Percentiles rank a stretch among this genome's conserved stretches.
phyloP scores from a whole-genome alignment of 1,140 invertebrate genomes.

The Palaemon carinicauda region DNA sequence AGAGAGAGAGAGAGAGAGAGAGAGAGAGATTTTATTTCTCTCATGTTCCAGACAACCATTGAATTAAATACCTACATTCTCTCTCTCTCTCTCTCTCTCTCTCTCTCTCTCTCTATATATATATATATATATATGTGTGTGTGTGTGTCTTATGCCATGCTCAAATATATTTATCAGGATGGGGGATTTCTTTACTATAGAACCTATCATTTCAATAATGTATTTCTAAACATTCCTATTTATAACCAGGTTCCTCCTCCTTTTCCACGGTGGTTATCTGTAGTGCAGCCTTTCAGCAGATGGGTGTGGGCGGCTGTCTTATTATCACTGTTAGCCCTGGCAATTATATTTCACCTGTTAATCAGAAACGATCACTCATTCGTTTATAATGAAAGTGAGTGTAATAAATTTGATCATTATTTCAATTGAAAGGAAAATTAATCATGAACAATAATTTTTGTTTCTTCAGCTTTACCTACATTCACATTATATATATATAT shows the following conservation, averaged over 20 bases:
- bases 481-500: too few species aligned
- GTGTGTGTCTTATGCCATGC: not conserved
- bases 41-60: too few species aligned
- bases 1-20: not conserved
- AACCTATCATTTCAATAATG: not conserved
- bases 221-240: not conserved
- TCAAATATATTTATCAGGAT: too few species aligned
- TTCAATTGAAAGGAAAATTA: too few species aligned
- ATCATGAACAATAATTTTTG: too few species aligned
- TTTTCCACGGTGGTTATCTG: constrained; percentile 9
- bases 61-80: too few species aligned
- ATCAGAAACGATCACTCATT: not conserved
- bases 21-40: not conserved
- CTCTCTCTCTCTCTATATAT: too few species aligned
- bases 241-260: constrained; percentile 1
- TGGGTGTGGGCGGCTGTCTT: not conserved
- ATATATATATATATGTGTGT: not conserved
- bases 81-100: too few species aligned
- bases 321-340: not conserved
- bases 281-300: not conserved
- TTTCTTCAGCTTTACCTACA: too few species aligned
- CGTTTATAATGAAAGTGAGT: constrained; percentile 6
- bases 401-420: not conserved
- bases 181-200: too few species aligned
- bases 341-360: not conserved